These are phyloP conservation scores for Amblyopsis rosae DNA, from an alignment of 2,113 vertebrate genomes.

Conservation along the genomic window DNA sequence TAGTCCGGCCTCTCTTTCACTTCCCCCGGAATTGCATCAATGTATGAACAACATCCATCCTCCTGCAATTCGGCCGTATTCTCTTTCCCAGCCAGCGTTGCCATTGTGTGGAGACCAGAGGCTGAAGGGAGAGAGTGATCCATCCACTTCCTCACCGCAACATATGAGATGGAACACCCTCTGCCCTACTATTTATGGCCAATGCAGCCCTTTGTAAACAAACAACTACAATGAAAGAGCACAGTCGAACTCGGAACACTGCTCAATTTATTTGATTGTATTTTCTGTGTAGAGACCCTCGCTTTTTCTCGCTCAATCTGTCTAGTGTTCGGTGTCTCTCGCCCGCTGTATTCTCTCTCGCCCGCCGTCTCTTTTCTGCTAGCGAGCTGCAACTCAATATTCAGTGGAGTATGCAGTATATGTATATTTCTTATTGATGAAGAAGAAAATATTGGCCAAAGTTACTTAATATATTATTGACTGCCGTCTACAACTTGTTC, in stretches of 20 bases:
- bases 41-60: conserved; percentile 34
- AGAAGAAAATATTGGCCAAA: too few species aligned
- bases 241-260: not conserved
- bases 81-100: not conserved
- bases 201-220: conserved; percentile 6
- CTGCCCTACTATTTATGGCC: not conserved
- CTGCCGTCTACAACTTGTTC: conserved; percentile 7
- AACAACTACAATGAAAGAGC: not conserved
- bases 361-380: too few species aligned
- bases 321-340: conserved; percentile 10
- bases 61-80: not conserved
- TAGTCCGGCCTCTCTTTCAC: conserved; percentile 23
- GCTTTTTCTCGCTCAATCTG: conserved; percentile 17
- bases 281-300: conserved; percentile 16
- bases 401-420: too few species aligned
- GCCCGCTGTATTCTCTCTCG: not conserved
- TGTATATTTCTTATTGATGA: too few species aligned
- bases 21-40: conserved; percentile 25
- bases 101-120: too few species aligned
- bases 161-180: conserved; percentile 3
- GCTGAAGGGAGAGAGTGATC: conserved; percentile 11
- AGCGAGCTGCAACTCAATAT: too few species aligned
- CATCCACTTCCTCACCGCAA: not conserved
- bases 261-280: not conserved
- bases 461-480: conserved; percentile 30